Conservation (phyloP, 2,888 invertebrate genomes). For the Trissolcus japonicus region DNA sequence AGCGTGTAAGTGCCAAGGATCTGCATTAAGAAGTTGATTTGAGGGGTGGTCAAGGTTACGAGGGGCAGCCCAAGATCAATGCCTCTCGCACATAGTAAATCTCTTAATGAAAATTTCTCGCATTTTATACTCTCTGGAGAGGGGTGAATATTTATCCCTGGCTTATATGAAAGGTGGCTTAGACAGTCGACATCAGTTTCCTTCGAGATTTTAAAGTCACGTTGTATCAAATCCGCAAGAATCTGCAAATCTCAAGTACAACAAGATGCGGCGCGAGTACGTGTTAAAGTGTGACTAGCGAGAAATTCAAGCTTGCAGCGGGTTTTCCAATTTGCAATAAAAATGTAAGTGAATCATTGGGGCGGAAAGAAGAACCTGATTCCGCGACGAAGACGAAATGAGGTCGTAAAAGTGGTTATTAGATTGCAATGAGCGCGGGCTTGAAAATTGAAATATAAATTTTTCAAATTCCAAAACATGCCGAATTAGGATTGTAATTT, state of each 20-base stretch:
- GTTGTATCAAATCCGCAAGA: not conserved
- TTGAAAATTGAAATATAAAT: too few relatives aligned
- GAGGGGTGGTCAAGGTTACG: conserved; percentile 51
- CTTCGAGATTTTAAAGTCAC: conserved; percentile 15
- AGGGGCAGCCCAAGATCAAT: conserved; percentile 54
- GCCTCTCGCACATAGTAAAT: conserved; percentile 39
- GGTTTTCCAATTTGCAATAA: too few relatives aligned
- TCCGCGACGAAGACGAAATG: not conserved
- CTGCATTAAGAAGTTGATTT: conserved; percentile 21
- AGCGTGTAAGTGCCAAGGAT: conserved; percentile 21
- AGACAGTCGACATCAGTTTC: conserved; percentile 16
- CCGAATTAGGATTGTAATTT: too few relatives aligned
- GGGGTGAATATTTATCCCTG: conserved; percentile 20
- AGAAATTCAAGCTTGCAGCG: not conserved
- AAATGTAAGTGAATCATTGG: too few relatives aligned
- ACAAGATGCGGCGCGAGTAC: not conserved
- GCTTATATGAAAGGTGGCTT: not conserved
- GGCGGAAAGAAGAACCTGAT: too few relatives aligned
- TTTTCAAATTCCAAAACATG: conserved; percentile 1
- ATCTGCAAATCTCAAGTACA: not conserved
- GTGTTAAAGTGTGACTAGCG: not conserved
- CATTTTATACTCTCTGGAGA: conserved; percentile 27
- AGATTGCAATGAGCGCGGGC: not conserved
- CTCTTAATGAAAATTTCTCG: conserved; percentile 56
- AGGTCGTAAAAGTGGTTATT: conserved; percentile 1